Evolutionary conservation across 2,113 vertebrate genomes (phyloP), one percentile per base, ranked within the genome.

Genomic region (Thalassarche chlororhynchos): DNA sequence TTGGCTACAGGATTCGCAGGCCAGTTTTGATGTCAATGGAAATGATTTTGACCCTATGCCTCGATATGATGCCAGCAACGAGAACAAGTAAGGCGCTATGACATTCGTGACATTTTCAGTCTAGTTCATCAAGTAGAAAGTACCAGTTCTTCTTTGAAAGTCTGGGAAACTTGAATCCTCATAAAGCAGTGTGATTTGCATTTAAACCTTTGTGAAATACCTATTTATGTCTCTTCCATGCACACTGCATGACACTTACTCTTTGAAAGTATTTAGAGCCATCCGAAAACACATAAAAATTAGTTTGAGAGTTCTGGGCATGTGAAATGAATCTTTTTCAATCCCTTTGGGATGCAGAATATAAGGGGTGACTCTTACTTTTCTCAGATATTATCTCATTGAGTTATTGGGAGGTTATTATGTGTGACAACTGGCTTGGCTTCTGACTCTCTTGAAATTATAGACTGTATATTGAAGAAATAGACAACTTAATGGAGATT

Each of bases 1-100:
- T 96, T 98, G 57, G 32, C 58, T 97, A n/a, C 96, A 99, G 99
- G 99, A 99, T 98, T 98, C 99, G 3, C 98, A 99, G 87, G 99
- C 99, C 88, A 99, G 99, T 98, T 99, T 99, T 95, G 99, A 99
- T 92, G 99, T 99, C 96, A 99, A 99, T 95, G 99, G 99, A 87
- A 99, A 99, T 85, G 99, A 99, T 97, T 98, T 99, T 98, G 99
- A 99, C 90, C 99, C 99, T 51, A 99, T 99, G 99, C 99, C 99
- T 94, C 99, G 99, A 84, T 99, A 99, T 5, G 99, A 99, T 70
- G 99, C 99, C 94, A 99, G 98, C 98, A 99, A 99, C 7, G 99
- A 99, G 96, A 99, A 99, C 99, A 99, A 99, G 99, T 99, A 99
- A 99, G 99, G 55, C 85, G 29, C 76, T 95, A 28, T 78, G 66